A percentile compares a stretch with the other conserved stretches of the same genome.
phyloP scores from a whole-genome alignment of 2,797 vertebrate species.

The Catharus ustulatus region DNA sequence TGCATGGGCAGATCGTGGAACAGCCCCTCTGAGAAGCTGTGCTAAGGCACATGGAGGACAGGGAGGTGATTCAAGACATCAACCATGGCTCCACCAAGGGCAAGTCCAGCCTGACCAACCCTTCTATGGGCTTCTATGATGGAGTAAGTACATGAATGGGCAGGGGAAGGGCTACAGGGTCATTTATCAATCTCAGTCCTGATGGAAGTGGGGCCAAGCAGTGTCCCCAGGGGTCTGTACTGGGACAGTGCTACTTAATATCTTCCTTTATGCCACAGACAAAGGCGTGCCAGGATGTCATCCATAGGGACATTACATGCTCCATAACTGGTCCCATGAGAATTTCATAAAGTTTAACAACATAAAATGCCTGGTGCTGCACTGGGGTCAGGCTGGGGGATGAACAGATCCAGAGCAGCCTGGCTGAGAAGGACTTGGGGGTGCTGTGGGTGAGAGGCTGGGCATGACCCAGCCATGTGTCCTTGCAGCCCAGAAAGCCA shows the following conservation, averaged over 20 bases:
- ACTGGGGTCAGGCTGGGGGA: too few relatives aligned
- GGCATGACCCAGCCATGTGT: background rate
- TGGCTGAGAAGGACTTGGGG: accelerated
- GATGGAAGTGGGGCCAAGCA: background rate
- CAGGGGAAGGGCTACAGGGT: background rate
- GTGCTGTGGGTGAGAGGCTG: background rate
- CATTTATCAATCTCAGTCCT: background rate
- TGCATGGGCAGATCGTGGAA: background rate
- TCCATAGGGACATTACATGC: background rate
- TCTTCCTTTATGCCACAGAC: background rate
- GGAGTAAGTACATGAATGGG: background rate
- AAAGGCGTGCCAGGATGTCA: background rate
- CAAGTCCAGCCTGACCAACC: background rate
- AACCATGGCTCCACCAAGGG: background rate
- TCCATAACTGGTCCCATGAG: accelerated
- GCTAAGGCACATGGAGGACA: background rate
- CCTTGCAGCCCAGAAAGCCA: background rate
- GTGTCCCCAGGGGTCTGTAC: accelerated
- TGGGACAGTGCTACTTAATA: background rate
- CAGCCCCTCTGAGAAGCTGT: background rate
- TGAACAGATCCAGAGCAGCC: background rate
- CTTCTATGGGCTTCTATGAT: background rate
- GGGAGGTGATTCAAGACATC: background rate
- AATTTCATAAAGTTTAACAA: background rate
- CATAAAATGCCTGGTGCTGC: background rate